Evolutionary conservation across 2,888 invertebrate genomes (phyloP).

Genomic region (Aphelenchoides bicaudatus): DNA sequence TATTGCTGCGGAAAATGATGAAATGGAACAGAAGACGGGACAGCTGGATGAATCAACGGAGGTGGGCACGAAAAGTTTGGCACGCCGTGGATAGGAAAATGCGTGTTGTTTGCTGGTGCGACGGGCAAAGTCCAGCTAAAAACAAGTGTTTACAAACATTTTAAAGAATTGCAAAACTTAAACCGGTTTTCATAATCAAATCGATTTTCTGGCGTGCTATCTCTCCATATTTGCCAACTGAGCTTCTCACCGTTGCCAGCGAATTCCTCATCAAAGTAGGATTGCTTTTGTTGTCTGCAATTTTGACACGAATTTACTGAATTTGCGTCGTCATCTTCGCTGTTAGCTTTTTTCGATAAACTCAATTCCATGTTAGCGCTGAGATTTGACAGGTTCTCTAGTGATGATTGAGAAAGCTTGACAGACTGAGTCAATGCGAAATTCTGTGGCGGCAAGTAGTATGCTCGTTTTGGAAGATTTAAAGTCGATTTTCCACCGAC

Average conservation of each 20-base stretch:
- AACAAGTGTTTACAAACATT: not conserved
- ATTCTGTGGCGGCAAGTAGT: not conserved
- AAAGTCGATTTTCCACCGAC: not conserved
- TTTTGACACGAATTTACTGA: conserved; percentile 29
- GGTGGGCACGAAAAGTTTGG: no score
- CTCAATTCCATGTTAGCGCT: conserved; percentile 15
- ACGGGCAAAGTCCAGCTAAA: conserved; percentile 18
- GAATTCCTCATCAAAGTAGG: conserved; percentile 25
- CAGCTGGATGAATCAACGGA: no score
- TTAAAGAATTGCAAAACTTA: conserved; percentile 15
- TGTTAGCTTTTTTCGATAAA: conserved; percentile 11
- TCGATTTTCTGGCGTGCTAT: conserved; percentile 31
- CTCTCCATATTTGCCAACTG: conserved; percentile 37
- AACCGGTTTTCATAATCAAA: conserved; percentile 39
- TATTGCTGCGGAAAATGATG: no score
- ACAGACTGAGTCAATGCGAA: no score
- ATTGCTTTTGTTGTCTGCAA: conserved; percentile 27
- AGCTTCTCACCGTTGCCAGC: not conserved
- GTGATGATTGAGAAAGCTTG: conserved; percentile 15
- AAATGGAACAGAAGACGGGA: no score
- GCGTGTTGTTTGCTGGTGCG: conserved; percentile 1
- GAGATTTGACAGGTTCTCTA: conserved; percentile 12
- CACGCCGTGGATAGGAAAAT: not conserved
- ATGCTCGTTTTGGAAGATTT: not conserved
- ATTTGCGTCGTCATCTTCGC: conserved; percentile 27